Conservation (phyloP, 2,797 vertebrate species). For the Saxicola maurus region DNA sequence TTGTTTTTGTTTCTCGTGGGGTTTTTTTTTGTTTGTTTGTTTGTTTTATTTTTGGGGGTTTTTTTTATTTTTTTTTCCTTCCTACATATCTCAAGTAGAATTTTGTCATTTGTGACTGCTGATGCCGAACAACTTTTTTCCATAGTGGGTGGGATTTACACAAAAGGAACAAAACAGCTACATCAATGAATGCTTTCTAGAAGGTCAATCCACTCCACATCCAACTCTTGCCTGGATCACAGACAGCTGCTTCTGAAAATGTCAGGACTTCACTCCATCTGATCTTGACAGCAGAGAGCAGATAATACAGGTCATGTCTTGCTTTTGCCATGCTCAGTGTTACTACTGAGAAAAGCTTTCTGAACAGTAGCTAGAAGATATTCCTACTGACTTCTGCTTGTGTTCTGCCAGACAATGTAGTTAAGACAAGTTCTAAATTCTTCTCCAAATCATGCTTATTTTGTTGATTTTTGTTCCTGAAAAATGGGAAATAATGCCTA, state of each 20-base stretch:
- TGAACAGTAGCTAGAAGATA: background rate
- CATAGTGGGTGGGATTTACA: background rate
- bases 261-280: background rate
- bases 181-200: background rate
- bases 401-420: background rate
- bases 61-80: background rate
- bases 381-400: background rate
- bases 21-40: too few species aligned
- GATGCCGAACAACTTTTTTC: background rate
- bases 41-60: too few species aligned
- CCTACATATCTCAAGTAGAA: background rate
- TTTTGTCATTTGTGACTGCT: background rate
- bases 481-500: background rate
- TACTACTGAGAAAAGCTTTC: background rate
- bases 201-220: background rate
- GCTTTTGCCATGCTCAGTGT: background rate
- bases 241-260: background rate
- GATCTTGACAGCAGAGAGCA: background rate
- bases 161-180: rapidly evolving
- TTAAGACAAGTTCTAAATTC: background rate
- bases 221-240: background rate
- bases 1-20: too few species aligned
- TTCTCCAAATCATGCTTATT: rapidly evolving
- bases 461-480: background rate
- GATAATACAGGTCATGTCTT: background rate